Evolutionary conservation across 1,140 invertebrate genomes (phyloP), one percentile per base, ranked within the genome.

Genomic region (Leptinotarsa lineolata): DNA sequence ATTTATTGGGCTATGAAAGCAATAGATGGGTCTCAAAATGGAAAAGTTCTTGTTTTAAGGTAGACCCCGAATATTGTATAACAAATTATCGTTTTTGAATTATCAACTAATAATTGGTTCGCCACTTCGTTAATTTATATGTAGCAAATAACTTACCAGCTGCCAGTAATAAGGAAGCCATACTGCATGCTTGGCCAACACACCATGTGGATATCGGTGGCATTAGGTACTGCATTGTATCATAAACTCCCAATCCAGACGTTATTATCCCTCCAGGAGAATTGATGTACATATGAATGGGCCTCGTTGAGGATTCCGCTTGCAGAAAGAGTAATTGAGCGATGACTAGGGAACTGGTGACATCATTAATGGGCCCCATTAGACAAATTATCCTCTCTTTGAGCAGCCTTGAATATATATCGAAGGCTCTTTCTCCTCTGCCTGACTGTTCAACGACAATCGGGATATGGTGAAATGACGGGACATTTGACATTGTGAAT

Each of bases 131-230:
- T 2, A 39, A 39, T 39, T 11, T 39, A 39, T 39, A 11, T 39
- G 11, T 0, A 39, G 2, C 30, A 11, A 39, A 8, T 39, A 39
- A 68, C 67, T 68, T 21, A 48, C 98, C 98, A 69, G 96, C 94
- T 66, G 94, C 91, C 70, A 99, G 85, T 20, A 99, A 85, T 24
- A 99, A 87, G 65, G 96, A 98, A 1, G 94, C 98, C 97, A 99
- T 99, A 79, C 95, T 97, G 82, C 95, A 96, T 11, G 97, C 97
- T 85, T 99, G 97, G 12, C 96, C 96, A 11, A 98, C 95, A 84
- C 95, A 97, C 84, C 84, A 93, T 13, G 92, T 93, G n/a, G 89
- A 85, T 22, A 94, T 88, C 20, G 92, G 92, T 12, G 92, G 90
- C 61, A 88, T 81, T 30, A 93, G 88, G 81, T 92, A 92, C 83